These are phyloP conservation scores for Epinephelus lanceolatus DNA, from an alignment of 2,113 vertebrate species.

Conservation along the genomic window DNA sequence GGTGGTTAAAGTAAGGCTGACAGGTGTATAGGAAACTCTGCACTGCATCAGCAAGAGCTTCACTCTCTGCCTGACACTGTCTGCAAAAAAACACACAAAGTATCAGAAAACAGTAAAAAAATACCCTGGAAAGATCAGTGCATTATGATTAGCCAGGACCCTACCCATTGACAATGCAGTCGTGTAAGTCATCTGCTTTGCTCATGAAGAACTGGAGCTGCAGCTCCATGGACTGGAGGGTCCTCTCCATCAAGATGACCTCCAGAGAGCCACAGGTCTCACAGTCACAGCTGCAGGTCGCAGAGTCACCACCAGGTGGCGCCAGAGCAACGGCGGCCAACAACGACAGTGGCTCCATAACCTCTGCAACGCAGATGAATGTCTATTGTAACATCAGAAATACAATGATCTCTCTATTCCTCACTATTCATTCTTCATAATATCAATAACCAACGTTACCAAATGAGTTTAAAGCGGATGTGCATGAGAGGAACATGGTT, in stretches of 20 bases:
- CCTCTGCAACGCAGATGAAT: slow-evolving; percentile 11
- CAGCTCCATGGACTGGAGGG: slow-evolving; percentile 74
- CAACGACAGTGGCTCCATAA: neutral
- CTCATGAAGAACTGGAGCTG: slow-evolving; percentile 84
- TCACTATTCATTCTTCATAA: neutral
- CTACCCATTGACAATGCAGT: slow-evolving; percentile 71
- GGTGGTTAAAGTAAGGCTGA: slow-evolving; percentile 86
- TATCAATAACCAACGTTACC: neutral
- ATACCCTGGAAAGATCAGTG: rapidly evolving
- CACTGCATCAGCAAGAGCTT: slow-evolving; percentile 78
- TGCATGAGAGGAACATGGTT: neutral
- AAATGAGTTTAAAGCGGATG: neutral
- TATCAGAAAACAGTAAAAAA: neutral
- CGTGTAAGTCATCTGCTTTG: slow-evolving; percentile 84
- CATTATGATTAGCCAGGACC: neutral
- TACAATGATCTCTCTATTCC: neutral
- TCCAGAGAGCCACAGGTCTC: slow-evolving; percentile 16
- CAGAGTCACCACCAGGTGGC: neutral
- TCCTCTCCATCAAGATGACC: slow-evolving; percentile 57
- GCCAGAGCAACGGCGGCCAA: slow-evolving; percentile 42
- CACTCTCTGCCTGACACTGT: slow-evolving; percentile 64
- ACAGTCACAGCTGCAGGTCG: slow-evolving; percentile 8
- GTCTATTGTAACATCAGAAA: neutral
- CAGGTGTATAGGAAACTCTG: slow-evolving; percentile 83
- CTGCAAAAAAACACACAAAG: slow-evolving; percentile 65